phyloP scores from a whole-genome alignment of 1,140 invertebrate species.

The Lordiphosa stackelbergi region DNA sequence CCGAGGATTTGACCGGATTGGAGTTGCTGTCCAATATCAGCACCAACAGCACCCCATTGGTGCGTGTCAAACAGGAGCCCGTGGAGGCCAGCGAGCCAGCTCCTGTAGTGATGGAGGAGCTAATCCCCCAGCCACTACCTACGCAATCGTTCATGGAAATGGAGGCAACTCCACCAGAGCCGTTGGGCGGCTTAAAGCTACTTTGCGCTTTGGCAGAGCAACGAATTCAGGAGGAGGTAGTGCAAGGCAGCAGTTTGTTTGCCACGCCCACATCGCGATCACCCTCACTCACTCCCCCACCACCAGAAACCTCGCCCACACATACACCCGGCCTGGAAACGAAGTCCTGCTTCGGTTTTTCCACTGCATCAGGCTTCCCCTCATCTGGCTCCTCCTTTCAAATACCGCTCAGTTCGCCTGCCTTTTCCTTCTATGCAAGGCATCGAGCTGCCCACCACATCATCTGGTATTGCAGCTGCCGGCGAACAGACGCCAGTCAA shows the following conservation, averaged over 20 bases:
- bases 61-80: conserved; percentile 74
- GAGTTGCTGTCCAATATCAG: conserved; percentile 87
- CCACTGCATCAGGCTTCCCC: conserved; percentile 19
- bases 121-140: conserved; percentile 44
- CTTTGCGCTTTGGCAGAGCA: conserved; percentile 91
- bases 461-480: background rate
- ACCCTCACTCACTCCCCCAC: conserved; percentile 33
- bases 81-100: conserved; percentile 44
- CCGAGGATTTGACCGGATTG: conserved; percentile 86
- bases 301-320: conserved; percentile 10
- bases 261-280: conserved; percentile 57
- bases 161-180: conserved; percentile 74
- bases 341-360: conserved; percentile 31
- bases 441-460: conserved; percentile 64
- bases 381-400: conserved; percentile 34
- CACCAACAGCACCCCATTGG: conserved; percentile 78
- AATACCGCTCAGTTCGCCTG: conserved; percentile 42
- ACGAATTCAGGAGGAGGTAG: conserved; percentile 85
- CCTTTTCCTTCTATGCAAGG: conserved; percentile 72
- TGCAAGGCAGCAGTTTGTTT: conserved; percentile 60
- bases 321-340: conserved; percentile 9
- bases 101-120: conserved; percentile 26
- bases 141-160: conserved; percentile 65
- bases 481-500: conserved; percentile 49
- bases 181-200: conserved; percentile 85